phyloP scores from a whole-genome alignment of 2,797 vertebrate species.

The Anniella stebbinsi region DNA sequence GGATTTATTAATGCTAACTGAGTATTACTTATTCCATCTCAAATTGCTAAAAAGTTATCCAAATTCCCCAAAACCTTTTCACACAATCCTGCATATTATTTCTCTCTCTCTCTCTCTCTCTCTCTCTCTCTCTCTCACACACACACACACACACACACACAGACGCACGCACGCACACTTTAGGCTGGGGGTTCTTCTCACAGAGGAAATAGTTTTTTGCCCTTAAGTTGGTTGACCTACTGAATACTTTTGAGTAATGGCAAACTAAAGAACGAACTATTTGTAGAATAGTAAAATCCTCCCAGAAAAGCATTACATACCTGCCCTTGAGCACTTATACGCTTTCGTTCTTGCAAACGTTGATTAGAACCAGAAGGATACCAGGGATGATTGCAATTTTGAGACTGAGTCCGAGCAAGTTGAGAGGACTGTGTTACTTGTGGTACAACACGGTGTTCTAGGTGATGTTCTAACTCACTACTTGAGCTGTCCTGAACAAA shows the following conservation, averaged over 20 bases:
- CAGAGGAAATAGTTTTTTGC: neutral
- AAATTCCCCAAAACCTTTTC: neutral
- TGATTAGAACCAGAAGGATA: conserved; percentile 76
- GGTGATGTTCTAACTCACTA: conserved; percentile 80
- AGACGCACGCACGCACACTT: neutral
- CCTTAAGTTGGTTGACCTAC: neutral
- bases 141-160: neutral
- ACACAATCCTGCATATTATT: neutral
- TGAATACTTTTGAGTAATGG: neutral
- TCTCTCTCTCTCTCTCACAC: no score
- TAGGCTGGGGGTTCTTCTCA: neutral
- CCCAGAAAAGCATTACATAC: conserved; percentile 68
- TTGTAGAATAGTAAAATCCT: conserved; percentile 19
- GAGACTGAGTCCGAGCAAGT: conserved; percentile 68
- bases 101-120: no score
- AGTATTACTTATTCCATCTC: neutral
- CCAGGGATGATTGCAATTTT: conserved; percentile 77
- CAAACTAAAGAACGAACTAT: neutral
- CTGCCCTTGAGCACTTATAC: conserved; percentile 74
- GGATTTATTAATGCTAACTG: neutral
- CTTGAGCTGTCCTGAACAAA: conserved; percentile 87
- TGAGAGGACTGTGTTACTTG: conserved; percentile 71
- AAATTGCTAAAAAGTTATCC: neutral
- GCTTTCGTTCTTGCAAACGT: conserved; percentile 74
- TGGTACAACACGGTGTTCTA: conserved; percentile 80